Conservation (phyloP, 2,797 vertebrate species). For the Microtus obscurus region DNA sequence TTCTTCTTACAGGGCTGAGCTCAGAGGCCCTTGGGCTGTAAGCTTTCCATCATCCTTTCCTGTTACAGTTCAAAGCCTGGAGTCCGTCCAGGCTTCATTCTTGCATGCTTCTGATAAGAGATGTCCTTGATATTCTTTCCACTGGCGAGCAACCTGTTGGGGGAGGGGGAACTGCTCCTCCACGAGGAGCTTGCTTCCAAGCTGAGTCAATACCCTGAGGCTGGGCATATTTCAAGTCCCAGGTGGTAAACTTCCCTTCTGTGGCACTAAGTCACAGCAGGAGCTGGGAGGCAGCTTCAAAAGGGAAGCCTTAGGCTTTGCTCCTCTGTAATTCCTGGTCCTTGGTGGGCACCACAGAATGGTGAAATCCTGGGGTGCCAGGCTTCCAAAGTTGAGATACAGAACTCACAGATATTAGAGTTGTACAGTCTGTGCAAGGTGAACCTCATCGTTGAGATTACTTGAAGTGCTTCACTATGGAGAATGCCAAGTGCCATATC, state of each 20-base stretch:
- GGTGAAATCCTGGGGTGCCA: not conserved
- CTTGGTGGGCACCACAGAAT: rapidly evolving
- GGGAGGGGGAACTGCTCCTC: not conserved
- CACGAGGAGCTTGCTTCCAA: not conserved
- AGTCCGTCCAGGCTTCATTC: not conserved
- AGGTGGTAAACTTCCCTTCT: not conserved
- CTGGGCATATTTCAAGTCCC: not conserved
- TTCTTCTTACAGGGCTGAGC: not conserved
- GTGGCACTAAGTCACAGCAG: not conserved
- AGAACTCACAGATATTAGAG: slow-evolving; percentile 33
- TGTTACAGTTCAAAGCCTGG: not conserved
- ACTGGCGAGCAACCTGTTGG: not conserved
- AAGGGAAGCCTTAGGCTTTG: not conserved
- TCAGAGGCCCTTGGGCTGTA: rapidly evolving
- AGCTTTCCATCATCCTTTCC: not conserved
- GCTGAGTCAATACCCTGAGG: not conserved
- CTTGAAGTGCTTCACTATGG: slow-evolving; percentile 86
- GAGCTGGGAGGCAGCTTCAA: not conserved
- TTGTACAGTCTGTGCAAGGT: slow-evolving; percentile 78
- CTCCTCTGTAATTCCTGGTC: not conserved
- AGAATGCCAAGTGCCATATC: slow-evolving; percentile 88
- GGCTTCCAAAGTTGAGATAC: slow-evolving; percentile 86
- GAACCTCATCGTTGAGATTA: slow-evolving; percentile 80
- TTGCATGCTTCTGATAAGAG: not conserved
- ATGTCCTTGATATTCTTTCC: not conserved